Base-by-base conservation (phyloP, 2,888 invertebrate genomes). In the Pardosa pseudoannulata region DNA sequence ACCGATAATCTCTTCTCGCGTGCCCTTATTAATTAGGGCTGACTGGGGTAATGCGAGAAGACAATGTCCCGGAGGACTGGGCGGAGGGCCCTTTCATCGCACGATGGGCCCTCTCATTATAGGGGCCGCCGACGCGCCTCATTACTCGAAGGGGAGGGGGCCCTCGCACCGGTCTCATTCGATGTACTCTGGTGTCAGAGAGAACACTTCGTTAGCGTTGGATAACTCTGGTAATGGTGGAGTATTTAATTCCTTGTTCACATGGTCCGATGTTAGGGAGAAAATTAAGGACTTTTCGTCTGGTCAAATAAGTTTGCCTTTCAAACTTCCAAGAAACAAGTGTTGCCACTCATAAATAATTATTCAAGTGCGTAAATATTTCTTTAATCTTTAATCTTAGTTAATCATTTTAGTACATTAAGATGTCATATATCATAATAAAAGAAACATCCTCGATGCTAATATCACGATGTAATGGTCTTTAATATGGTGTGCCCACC, bases 1-100 rank as follows among this genome's bases (percentile, higher is more conserved):
- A 73, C 72, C 78, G 83, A 73, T 85, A 85, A 85, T 78, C 67
- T 78, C 72, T 76, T 83, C 78, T 85, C 83, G 83, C 83, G 83
- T 85, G 83, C 78, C n/a, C 56, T 78, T 68, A 85, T 85, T 85
- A 85, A 85, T 85, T 85, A 85, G 83, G 67, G 65, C 81, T 56
- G 74, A 50, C 67, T 29, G 46, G 46, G 72, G 83, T 78, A 85
- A 85, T 39, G 83, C 41, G 83, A 85, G 82, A 83, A 76, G 76
- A 83, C 81, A 82, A 82, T 82, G 81, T 32, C 82, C 50, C 83
- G 31, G 31, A 78, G 83, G 83, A 78, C 67, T 85, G 83, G 83
- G 83, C 78, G 83, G 72, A 71, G 81, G 81, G 31, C 83, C 78
- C 76, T 83, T 83, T 76, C 71, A 76, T 72, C 81, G 75, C 32